Conservation (phyloP, 2,113 vertebrate species). For the Tachuris rubrigastra region DNA sequence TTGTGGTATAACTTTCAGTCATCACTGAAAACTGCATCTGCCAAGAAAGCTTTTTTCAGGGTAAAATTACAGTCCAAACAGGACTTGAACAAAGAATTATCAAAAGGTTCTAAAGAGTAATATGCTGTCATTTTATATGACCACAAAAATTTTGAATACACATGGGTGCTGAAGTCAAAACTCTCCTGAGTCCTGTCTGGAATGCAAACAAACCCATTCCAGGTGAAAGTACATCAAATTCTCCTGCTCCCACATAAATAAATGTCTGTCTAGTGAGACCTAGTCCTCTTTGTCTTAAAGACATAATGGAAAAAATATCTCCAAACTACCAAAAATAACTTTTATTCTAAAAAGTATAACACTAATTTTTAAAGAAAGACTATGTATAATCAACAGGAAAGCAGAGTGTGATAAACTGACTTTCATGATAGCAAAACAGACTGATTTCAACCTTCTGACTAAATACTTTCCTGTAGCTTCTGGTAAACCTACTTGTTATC, state of each 20-base stretch:
- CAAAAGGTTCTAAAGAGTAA: not conserved
- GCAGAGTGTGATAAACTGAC: not conserved
- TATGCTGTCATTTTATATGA: not conserved
- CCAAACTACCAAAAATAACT: not conserved
- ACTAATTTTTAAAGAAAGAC: not conserved
- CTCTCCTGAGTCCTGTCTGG: not conserved
- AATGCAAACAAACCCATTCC: not conserved
- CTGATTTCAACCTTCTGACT: not conserved
- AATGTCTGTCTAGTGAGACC: not conserved
- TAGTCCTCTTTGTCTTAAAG: not conserved
- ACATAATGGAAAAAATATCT: not conserved
- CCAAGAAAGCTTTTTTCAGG: not conserved
- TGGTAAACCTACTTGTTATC: not conserved
- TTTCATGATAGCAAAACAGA: not conserved
- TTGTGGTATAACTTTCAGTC: not conserved
- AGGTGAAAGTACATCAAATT: not conserved
- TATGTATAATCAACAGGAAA: not conserved
- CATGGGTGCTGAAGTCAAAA: not conserved
- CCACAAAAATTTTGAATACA: not conserved
- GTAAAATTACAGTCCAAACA: not conserved
- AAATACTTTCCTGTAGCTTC: not conserved
- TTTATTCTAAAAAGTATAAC: not conserved
- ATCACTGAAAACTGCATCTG: not conserved
- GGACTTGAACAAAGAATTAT: not conserved
- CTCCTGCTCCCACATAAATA: not conserved